Evolutionary conservation across 2,888 invertebrate genomes (phyloP), one percentile per base, ranked within the genome.

Genomic region (Drosophila barbarae): DNA sequence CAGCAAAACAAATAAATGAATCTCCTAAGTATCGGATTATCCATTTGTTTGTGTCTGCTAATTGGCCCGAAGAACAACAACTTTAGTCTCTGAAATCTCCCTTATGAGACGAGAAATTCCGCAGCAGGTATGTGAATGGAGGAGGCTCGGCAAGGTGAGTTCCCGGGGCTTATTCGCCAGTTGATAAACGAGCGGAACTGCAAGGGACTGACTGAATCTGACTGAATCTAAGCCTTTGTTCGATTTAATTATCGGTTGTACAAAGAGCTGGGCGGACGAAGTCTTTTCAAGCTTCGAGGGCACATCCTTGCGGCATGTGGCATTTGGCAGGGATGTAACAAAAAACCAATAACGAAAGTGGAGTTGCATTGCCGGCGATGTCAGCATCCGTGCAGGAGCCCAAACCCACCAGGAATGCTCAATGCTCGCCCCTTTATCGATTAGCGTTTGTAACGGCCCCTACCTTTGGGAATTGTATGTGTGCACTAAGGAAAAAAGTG

Each of bases 311-410:
- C 67, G 69, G 75, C 72, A 66, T 63, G 75, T 69, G 69, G 60
- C 74, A 71, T 67, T 73, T 73, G 69, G 59, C 51, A 58, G 49
- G 49, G 73, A 52, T 74, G 73, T 73, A 77, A 70, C 77, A 73
- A 70, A 77, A 77, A 72, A 63, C 72, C 77, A 79, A 76, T 77
- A 79, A 75, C 74, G 75, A 59, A 73, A 64, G 64, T 72, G 49
- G 41, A 65, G 68, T 72, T 77, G 72, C 61, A 58, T 49, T 72
- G 60, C 51, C 28, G 60, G 42, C 21, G 60, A 52, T 75, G 57
- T 50, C 47, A 72, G 71, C 61, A 42, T 23, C 55, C 71, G 68
- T 76, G 69, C 73, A 72, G 76, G 71, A 51, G 63, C 68, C 41
- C 36, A 30, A 21, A n/a, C 39, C 56, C 18, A 21, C 34, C 61